Percentiles rank a stretch among this genome's conserved stretches.
phyloP scores from a whole-genome alignment of 2,797 vertebrate genomes.

The Tarsius wallacei region DNA sequence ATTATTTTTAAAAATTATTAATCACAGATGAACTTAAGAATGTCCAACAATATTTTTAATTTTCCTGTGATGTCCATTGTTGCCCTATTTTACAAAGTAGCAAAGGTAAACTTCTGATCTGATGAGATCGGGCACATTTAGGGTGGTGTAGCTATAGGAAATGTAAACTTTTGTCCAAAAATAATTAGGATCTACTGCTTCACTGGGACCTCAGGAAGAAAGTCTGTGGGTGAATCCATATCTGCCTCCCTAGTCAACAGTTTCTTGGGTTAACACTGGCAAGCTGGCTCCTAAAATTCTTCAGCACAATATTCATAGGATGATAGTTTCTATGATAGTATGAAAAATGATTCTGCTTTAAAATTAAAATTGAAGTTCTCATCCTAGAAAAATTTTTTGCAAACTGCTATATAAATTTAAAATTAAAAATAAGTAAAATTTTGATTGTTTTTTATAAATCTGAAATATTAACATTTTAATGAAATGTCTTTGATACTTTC shows the following conservation, averaged over 20 bases:
- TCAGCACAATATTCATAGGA: not conserved
- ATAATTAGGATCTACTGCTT: not conserved
- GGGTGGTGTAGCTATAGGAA: not conserved
- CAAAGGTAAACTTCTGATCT: not conserved
- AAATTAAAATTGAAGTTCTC: not conserved
- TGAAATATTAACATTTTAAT: not conserved
- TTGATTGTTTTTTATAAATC: not conserved
- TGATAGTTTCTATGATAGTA: not conserved
- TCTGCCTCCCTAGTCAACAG: not conserved
- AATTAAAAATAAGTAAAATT: not conserved
- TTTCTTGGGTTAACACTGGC: not conserved
- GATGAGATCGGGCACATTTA: no score
- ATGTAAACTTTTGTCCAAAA: not conserved
- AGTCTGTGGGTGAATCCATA: not conserved
- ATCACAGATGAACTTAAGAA: not conserved
- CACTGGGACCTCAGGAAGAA: not conserved
- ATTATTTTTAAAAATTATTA: not conserved
- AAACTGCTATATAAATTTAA: not conserved
- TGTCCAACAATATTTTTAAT: not conserved
- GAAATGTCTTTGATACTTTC: not conserved
- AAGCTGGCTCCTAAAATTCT: not conserved
- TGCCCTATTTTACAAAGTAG: not conserved
- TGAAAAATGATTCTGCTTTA: not conserved
- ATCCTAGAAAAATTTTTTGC: not conserved
- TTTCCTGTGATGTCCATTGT: not conserved